Evolutionary conservation across 1,140 invertebrate genomes (phyloP), one percentile per base, ranked within the genome.

Genomic region (Cryptotermes secundus): DNA sequence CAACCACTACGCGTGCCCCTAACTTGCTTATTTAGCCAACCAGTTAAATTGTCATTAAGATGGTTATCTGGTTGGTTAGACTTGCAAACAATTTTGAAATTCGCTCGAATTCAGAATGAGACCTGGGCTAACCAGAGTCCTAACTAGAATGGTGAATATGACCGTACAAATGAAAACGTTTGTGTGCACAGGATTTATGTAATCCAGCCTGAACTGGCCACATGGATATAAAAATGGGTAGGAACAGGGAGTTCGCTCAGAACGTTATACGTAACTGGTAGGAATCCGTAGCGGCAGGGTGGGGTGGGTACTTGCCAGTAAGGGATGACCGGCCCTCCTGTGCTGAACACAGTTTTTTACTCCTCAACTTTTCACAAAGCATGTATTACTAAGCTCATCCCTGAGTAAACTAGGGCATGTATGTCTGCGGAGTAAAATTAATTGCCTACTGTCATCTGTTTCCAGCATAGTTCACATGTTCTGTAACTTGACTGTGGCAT

Each of bases 361-460:
- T 72, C 59, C n/a, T 72, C 2, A 31, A n/a, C 59, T 72, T 72
- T 72, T n/a, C n/a, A 72, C 31, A 31, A 72, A 31, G 7, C 59
- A n/a, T 72, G 59, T 72, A 72, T 72, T 72, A 72, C 59, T 72
- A 72, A 31, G 59, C 59, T 31, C 59, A 31, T 72, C 59, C 59
- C 59, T n/a, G 2, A 31, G n/a, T 72, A 72, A 72, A n/a, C n/a
- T 72, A n/a, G 59, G 9, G 59, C 16, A 7, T 31, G 26, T 72
- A 6, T 72, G n/a, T 72, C 0, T 72, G 59, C 16, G n/a, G 26
- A 31, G 59, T 7, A n/a, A 72, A 31, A 72, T 72, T 72, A 72
- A 72, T 72, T 72, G 59, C 59, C 59, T 31, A 72, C 59, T 72
- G 59, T 72, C 59, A 72, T 72, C 59, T 72, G 59, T 72, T 72